A percentile compares a stretch with the other conserved stretches of the same genome.
Evolutionary conservation across 2,113 vertebrate genomes (phyloP).

Genomic region (Nothobranchius furzeri): DNA sequence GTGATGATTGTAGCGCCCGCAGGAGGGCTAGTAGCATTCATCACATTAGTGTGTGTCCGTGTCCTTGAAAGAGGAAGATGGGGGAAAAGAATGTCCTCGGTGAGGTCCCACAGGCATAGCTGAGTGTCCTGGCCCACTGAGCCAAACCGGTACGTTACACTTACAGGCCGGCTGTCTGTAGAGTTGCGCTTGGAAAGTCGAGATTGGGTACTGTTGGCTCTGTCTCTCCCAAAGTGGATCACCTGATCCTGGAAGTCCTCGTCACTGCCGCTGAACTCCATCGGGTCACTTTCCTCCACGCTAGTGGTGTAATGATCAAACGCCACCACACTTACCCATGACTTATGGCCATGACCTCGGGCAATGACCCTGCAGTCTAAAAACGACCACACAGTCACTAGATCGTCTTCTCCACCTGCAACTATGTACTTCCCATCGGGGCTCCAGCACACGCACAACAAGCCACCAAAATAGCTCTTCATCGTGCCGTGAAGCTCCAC

Average conservation of each 20-base stretch:
- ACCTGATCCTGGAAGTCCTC: constrained; percentile 98
- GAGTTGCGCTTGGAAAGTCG: constrained; percentile 98
- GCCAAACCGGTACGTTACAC: constrained; percentile 96
- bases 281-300: constrained; percentile 93
- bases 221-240: constrained; percentile 88
- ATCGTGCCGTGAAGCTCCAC: constrained; percentile 97
- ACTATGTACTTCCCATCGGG: constrained; percentile 97
- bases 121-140: constrained; percentile 99
- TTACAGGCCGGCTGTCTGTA: constrained; percentile 95
- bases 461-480: constrained; percentile 99
- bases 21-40: constrained; percentile 92
- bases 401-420: constrained; percentile 95
- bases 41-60: constrained; percentile 98
- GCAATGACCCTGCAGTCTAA: constrained; percentile 95
- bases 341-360: constrained; percentile 95
- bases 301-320: constrained; percentile 98
- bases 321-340: constrained; percentile 97
- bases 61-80: constrained; percentile 96
- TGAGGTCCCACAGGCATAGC: constrained; percentile 98
- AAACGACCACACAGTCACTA: constrained; percentile 98
- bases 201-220: constrained; percentile 96
- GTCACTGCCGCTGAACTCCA: constrained; percentile 96
- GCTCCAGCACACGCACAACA: constrained; percentile 98
- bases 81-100: constrained; percentile 98
- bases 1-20: constrained; percentile 66